Conservation (phyloP, 2,888 invertebrate species). For the Crocallis elinguaria region DNA sequence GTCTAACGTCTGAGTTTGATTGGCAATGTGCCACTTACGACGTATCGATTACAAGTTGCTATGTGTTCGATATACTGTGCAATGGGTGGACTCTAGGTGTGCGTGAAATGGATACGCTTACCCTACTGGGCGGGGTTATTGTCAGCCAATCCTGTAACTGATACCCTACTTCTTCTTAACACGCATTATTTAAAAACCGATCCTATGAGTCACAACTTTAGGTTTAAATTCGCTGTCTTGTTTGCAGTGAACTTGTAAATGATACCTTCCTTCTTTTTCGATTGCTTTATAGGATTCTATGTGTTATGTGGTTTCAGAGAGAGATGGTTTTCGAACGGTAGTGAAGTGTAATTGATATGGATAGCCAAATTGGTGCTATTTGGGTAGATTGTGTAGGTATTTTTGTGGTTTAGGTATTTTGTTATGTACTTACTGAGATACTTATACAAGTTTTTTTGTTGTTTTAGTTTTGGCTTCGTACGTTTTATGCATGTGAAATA, state of each 20-base stretch:
- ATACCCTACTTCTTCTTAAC: slow-evolving; percentile 77
- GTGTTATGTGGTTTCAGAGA: slow-evolving; percentile 37
- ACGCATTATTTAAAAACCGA: slow-evolving; percentile 40
- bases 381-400: slow-evolving; percentile 34
- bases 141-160: slow-evolving; percentile 82
- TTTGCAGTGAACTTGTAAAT: slow-evolving; percentile 60
- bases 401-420: slow-evolving; percentile 18
- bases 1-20: slow-evolving; percentile 36
- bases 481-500: too few relatives aligned
- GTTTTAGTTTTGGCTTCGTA: too few relatives aligned
- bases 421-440: too few relatives aligned
- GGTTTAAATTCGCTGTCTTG: slow-evolving; percentile 41
- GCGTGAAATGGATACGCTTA: slow-evolving; percentile 70
- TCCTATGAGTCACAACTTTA: slow-evolving; percentile 27
- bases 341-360: slow-evolving; percentile 69
- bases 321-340: slow-evolving; percentile 41
- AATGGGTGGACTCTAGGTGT: slow-evolving; percentile 76
- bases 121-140: slow-evolving; percentile 76
- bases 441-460: too few relatives aligned
- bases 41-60: slow-evolving; percentile 56
- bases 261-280: slow-evolving; percentile 75
- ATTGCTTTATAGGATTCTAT: slow-evolving; percentile 39
- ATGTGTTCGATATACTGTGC: slow-evolving; percentile 41
- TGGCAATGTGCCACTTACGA: slow-evolving; percentile 47
- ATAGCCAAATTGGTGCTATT: slow-evolving; percentile 56